Percentiles rank a stretch among this genome's conserved stretches.
phyloP scores from a whole-genome alignment of 2,888 invertebrate genomes.

The Pollenia angustigena region DNA sequence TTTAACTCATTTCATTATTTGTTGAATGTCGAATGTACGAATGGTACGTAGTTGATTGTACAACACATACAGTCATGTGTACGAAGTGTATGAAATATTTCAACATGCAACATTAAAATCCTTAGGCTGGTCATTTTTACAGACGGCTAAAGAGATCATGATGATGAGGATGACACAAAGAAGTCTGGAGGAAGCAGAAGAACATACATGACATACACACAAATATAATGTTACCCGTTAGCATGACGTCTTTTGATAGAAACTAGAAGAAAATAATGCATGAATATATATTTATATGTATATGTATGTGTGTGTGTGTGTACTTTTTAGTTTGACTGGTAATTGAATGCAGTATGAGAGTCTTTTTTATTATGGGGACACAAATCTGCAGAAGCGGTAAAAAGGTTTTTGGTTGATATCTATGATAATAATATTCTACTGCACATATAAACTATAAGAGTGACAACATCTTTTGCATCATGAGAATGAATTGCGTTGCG shows the following conservation, averaged over 20 bases:
- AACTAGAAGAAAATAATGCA: conserved; percentile 32
- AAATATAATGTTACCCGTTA: conserved; percentile 26
- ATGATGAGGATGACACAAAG: conserved; percentile 73
- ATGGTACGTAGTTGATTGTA: conserved; percentile 12
- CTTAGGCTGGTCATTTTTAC: conserved; percentile 57
- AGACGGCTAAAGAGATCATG: conserved; percentile 64
- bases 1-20: conserved; percentile 58
- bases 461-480: conserved; percentile 59
- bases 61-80: neutral
- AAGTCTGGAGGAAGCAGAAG: neutral
- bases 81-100: conserved; percentile 51
- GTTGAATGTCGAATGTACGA: conserved; percentile 25
- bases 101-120: conserved; percentile 60
- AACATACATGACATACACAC: conserved; percentile 13
- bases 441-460: conserved; percentile 11
- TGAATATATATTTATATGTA: neutral
- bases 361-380: neutral
- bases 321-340: neutral
- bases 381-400: conserved; percentile 63
- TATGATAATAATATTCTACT: conserved; percentile 36
- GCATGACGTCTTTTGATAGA: conserved; percentile 50
- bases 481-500: conserved; percentile 64
- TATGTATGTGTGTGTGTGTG: neutral
- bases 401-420: conserved; percentile 50
- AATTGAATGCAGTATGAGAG: no score